phyloP scores from a whole-genome alignment of 2,113 vertebrate species.

The Tetraodon nigroviridis region DNA sequence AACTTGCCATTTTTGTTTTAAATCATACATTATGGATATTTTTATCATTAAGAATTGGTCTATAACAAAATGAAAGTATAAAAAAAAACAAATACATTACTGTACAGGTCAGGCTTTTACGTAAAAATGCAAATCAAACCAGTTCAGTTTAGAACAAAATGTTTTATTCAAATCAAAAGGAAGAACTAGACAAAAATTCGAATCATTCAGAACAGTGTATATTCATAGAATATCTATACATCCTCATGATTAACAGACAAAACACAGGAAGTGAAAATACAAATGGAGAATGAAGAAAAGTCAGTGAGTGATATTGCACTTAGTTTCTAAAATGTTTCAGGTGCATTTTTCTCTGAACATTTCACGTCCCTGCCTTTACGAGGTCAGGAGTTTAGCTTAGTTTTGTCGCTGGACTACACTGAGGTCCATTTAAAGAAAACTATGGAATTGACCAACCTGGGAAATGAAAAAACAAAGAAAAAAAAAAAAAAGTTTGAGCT shows the following conservation, averaged over 20 bases:
- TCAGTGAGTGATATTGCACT: constrained; percentile 98
- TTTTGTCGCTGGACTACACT: constrained; percentile 84
- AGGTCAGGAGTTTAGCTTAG: constrained; percentile 81
- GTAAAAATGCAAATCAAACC: neutral
- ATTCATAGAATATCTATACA: constrained; percentile 93
- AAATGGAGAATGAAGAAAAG: constrained; percentile 88
- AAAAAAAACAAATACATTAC: neutral
- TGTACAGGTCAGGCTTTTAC: neutral
- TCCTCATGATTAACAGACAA: constrained; percentile 82
- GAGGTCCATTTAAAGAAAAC: constrained; percentile 60
- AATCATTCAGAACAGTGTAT: constrained; percentile 85
- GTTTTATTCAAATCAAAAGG: constrained; percentile 82
- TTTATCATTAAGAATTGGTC: too few relatives aligned
- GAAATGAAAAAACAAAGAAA: neutral
- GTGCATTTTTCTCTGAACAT: constrained; percentile 68
- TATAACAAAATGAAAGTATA: neutral
- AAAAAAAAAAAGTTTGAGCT: constrained; percentile 62
- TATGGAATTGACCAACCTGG: constrained; percentile 77
- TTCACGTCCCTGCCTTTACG: constrained; percentile 77
- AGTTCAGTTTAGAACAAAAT: constrained; percentile 55
- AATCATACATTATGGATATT: neutral
- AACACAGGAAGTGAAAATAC: constrained; percentile 73
- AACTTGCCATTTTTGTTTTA: constrained; percentile 6
- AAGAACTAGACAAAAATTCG: constrained; percentile 92
- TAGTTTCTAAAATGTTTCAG: constrained; percentile 89